Conservation (phyloP, 2,888 invertebrate species). For the Euproctis similis region DNA sequence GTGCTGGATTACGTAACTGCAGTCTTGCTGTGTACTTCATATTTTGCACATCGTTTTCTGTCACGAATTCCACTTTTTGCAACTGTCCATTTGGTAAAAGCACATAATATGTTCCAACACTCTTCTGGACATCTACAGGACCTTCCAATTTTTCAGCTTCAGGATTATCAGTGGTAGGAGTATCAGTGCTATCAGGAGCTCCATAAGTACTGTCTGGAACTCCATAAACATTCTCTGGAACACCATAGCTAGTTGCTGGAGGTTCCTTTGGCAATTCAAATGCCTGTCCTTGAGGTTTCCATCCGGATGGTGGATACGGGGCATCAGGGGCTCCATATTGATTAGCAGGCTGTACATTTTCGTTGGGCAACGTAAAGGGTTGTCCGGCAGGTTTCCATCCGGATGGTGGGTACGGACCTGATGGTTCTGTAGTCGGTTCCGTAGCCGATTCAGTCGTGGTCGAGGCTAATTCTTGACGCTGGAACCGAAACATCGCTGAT, state of each 20-base stretch:
- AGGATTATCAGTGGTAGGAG: slow-evolving; percentile 51
- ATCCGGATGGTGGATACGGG: slow-evolving; percentile 60
- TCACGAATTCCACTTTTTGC: slow-evolving; percentile 76
- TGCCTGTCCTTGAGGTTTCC: slow-evolving; percentile 55
- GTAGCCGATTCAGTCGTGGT: slow-evolving; percentile 56
- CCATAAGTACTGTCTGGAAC: slow-evolving; percentile 49
- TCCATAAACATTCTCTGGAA: slow-evolving; percentile 44
- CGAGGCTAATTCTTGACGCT: slow-evolving; percentile 62
- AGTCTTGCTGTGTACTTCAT: slow-evolving; percentile 78
- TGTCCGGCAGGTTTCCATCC: slow-evolving; percentile 62
- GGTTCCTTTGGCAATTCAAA: slow-evolving; percentile 54
- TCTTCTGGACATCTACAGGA: slow-evolving; percentile 60
- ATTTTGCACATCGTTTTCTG: slow-evolving; percentile 65
- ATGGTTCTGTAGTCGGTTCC: slow-evolving; percentile 49
- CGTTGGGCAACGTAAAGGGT: slow-evolving; percentile 44
- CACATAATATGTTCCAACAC: slow-evolving; percentile 78
- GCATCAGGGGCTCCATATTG: slow-evolving; percentile 28
- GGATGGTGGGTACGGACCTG: slow-evolving; percentile 48
- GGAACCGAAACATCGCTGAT: slow-evolving; percentile 62
- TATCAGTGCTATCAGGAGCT: slow-evolving; percentile 41
- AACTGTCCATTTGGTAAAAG: slow-evolving; percentile 78
- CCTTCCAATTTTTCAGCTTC: slow-evolving; percentile 50
- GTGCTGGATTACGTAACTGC: slow-evolving; percentile 62
- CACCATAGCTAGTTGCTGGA: slow-evolving; percentile 45
- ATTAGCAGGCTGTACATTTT: slow-evolving; percentile 30